Base-by-base conservation (phyloP, 2,797 vertebrate species). In the Acrocephalus scirpaceus region DNA sequence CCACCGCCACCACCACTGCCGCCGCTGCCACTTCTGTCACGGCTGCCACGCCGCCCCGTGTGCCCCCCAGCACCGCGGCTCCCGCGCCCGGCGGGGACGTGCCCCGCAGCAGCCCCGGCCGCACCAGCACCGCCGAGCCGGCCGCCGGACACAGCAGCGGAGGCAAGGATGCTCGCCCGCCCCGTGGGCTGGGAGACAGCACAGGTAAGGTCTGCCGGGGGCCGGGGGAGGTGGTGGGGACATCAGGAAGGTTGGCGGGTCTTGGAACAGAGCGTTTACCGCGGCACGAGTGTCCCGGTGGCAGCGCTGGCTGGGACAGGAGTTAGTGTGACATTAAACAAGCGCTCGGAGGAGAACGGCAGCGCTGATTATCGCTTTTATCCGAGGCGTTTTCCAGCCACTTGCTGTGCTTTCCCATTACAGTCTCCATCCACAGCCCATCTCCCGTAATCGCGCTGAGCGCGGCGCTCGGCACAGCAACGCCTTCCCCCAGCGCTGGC, bases 141-240 rank as follows among this genome's bases (percentile, higher is more conserved):
- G 94, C 97, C 9, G 86, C 97, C 7, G 97, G 97, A 3, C 97
- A 97, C 88, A 89, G 96, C 88, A 95, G 95, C 11, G 44, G 90
- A 2, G 96, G 96, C 45, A 97, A 97, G 82, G 97, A 97, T 8
- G 94, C 86, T 60, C 96, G 94, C 26, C 97, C 97, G 1, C 98
- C 98, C 3, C 96, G 98, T 9, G 96, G 97, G 47, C 95, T 97
- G 76, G 98, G 98, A 62, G 98, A 98, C 90, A 97, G 97, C 96
- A 97, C 98, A 98, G 98, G 98, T 98, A 98, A 26, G 70, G 44
- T 23, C 29, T n/a, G 62, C 32, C 12, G 7, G 13, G 19, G 40
- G 8, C 8, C 3, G 1, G 50, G 50, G 25, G 69, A 1, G 11
- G n/a, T 7, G 17, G 11, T 0, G 8, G 65, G 47, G 23, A 4